These are phyloP conservation scores for Dipodomys merriami DNA, from an alignment of 2,113 vertebrate species.

Conservation along the genomic window DNA sequence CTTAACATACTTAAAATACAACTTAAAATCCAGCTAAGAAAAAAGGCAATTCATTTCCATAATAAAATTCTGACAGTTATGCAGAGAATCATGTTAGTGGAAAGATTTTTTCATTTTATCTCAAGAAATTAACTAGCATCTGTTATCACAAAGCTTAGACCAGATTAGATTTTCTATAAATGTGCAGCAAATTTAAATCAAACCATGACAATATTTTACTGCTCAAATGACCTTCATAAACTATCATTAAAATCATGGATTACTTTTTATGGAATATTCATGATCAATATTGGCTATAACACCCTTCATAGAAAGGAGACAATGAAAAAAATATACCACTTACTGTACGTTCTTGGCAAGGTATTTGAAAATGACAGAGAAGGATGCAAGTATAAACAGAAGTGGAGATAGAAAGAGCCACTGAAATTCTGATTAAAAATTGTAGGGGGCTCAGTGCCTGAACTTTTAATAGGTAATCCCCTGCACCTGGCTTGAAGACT, in stretches of 20 bases:
- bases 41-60: slow-evolving; percentile 29
- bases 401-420: rapidly evolving
- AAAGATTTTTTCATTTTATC: background rate
- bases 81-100: slow-evolving; percentile 45
- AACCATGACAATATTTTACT: background rate
- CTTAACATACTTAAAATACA: slow-evolving; percentile 5
- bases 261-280: background rate
- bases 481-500: background rate
- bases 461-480: background rate
- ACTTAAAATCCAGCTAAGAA: slow-evolving; percentile 36
- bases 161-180: slow-evolving; percentile 25
- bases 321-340: background rate
- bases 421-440: background rate
- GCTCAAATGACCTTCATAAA: background rate
- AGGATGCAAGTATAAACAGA: background rate
- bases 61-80: slow-evolving; percentile 45
- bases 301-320: background rate
- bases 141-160: background rate
- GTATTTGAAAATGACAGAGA: background rate
- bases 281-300: background rate
- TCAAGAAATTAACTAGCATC: slow-evolving; percentile 7
- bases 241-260: background rate
- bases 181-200: slow-evolving; percentile 46
- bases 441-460: background rate
- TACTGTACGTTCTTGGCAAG: background rate